Evolutionary conservation across 2,797 vertebrate species (phyloP).

Genomic region (Notolepis coatsorum): DNA sequence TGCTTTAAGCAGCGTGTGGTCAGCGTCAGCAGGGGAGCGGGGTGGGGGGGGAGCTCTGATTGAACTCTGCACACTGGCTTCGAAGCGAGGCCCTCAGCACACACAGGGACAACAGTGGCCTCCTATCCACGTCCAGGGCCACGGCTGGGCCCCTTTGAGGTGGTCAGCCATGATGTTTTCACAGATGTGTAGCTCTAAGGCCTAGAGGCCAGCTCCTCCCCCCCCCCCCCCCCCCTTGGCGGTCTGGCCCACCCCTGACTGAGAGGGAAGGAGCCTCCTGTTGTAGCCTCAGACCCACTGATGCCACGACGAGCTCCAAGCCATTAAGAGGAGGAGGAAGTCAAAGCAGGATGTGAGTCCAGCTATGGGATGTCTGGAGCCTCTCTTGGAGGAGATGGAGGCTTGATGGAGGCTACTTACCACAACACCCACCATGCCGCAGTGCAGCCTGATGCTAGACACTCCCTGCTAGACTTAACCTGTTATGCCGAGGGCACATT

Average conservation of each 20-base stretch:
- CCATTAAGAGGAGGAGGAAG: slow-evolving; percentile 26
- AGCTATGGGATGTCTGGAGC: slow-evolving; percentile 59
- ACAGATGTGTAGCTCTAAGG: slow-evolving; percentile 89
- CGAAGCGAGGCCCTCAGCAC: slow-evolving; percentile 44
- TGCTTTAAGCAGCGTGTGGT: slow-evolving; percentile 59
- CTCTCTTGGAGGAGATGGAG: slow-evolving; percentile 35
- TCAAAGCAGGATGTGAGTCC: slow-evolving; percentile 43
- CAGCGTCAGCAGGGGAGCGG: slow-evolving; percentile 38
- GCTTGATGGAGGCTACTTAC: slow-evolving; percentile 46
- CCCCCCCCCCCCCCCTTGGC: slow-evolving; percentile 58
- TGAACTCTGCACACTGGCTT: slow-evolving; percentile 29
- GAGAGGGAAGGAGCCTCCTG: slow-evolving; percentile 46
- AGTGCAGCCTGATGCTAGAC: background rate
- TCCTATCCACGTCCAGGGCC: slow-evolving; percentile 69
- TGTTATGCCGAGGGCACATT: no score
- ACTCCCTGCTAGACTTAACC: background rate
- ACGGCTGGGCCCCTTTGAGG: slow-evolving; percentile 84
- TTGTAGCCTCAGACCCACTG: slow-evolving; percentile 52
- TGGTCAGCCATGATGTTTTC: slow-evolving; percentile 86
- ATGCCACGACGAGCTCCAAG: slow-evolving; percentile 48
- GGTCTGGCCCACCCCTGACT: slow-evolving; percentile 45
- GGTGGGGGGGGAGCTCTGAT: slow-evolving; percentile 55
- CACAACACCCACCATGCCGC: slow-evolving; percentile 26
- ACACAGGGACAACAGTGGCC: slow-evolving; percentile 50
- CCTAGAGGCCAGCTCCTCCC: slow-evolving; percentile 46